Conservation (phyloP, 2,113 vertebrate species). For the Tupaia chinensis region DNA sequence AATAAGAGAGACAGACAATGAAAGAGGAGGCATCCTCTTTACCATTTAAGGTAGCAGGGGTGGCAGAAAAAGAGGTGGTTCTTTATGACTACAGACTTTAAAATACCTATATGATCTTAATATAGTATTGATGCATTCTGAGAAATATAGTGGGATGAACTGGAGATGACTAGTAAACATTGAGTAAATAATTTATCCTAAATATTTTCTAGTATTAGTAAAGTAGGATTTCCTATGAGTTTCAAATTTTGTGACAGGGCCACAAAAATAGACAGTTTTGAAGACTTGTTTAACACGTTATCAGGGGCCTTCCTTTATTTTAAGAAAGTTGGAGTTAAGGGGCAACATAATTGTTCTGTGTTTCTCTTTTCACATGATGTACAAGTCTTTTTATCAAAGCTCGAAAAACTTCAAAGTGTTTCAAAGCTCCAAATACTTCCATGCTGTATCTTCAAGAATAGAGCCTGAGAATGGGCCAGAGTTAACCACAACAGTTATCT, state of each 20-base stretch:
- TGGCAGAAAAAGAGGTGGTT: too few relatives aligned
- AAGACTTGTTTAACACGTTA: neutral
- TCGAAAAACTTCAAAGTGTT: neutral
- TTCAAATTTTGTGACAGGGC: neutral
- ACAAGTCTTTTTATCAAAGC: neutral
- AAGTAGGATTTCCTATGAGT: neutral
- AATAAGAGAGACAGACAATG: neutral
- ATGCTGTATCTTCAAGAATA: neutral
- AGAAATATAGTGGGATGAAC: neutral
- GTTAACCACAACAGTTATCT: fast-evolving
- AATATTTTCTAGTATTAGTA: too few relatives aligned
- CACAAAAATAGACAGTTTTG: neutral
- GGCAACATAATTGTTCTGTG: fast-evolving
- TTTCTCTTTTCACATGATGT: fast-evolving
- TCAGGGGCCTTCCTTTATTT: neutral
- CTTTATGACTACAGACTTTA: neutral
- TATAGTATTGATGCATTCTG: neutral
- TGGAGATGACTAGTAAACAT: neutral
- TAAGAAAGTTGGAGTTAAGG: neutral
- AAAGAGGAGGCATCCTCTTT: neutral
- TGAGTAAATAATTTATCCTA: neutral
- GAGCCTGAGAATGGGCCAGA: fast-evolving
- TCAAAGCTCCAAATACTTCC: neutral
- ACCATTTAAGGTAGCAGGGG: neutral
- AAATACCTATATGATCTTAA: neutral